phyloP scores from a whole-genome alignment of 2,888 invertebrate genomes.

The Melipona bicolor region DNA sequence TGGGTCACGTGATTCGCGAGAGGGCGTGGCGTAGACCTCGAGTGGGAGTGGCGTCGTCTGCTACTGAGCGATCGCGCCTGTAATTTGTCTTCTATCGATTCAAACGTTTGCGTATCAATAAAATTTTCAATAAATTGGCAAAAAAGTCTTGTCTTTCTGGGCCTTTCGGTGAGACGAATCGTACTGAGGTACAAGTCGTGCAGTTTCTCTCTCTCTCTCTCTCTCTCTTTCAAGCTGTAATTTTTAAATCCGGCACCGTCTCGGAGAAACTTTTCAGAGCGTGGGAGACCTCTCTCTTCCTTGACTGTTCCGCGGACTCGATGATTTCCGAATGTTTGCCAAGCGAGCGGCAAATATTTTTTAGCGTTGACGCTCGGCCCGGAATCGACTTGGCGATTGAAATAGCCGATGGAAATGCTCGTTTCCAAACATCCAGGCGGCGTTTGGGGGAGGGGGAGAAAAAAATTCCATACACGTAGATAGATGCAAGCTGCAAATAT shows the following conservation, averaged over 20 bases:
- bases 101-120: too few relatives aligned
- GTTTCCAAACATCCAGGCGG: conserved; percentile 16
- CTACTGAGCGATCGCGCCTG: too few relatives aligned
- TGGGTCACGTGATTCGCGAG: too few relatives aligned
- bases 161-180: too few relatives aligned
- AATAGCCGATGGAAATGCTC: conserved; percentile 15
- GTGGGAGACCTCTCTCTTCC: not conserved
- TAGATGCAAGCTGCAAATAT: conserved; percentile 33
- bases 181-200: too few relatives aligned
- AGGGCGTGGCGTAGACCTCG: too few relatives aligned
- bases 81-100: too few relatives aligned
- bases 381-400: conserved; percentile 19
- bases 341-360: conserved; percentile 20
- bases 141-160: too few relatives aligned
- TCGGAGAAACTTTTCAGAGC: conserved; percentile 4
- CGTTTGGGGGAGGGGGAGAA: not conserved
- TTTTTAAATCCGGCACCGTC: not conserved
- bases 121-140: too few relatives aligned
- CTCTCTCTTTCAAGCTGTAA: too few relatives aligned
- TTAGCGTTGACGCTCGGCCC: not conserved
- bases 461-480: conserved; percentile 38
- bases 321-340: conserved; percentile 14
- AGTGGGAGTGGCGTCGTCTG: too few relatives aligned
- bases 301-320: not conserved
- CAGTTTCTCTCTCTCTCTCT: too few relatives aligned